Conservation (phyloP, 1,140 invertebrate genomes). For the Aricia agestis region DNA sequence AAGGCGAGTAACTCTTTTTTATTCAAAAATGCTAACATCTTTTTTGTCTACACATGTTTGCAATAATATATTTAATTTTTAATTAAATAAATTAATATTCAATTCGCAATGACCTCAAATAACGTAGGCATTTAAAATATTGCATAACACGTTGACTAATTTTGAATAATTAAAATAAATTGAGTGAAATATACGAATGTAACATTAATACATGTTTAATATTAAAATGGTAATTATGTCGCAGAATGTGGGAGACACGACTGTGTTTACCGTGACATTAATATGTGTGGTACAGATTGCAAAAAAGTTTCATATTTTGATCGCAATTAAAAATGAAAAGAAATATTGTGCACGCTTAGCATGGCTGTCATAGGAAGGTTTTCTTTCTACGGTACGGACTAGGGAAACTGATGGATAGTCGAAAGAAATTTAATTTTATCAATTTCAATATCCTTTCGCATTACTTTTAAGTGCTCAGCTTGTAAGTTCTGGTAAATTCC, state of each 20-base stretch:
- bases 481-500: too few species aligned
- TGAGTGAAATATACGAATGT: constrained; percentile 2
- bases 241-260: neutral
- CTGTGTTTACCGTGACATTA: neutral
- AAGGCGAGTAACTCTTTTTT: too few species aligned
- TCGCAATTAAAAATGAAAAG: neutral
- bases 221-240: constrained; percentile 1
- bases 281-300: neutral
- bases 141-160: neutral
- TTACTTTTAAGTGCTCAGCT: too few species aligned
- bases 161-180: constrained; percentile 2
- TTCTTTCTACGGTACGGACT: too few species aligned
- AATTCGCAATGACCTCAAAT: neutral
- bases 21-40: too few species aligned
- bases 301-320: neutral
- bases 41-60: neutral
- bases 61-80: neutral
- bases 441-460: too few species aligned
- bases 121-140: neutral
- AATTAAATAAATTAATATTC: neutral
- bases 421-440: too few species aligned
- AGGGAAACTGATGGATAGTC: too few species aligned
- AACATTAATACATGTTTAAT: neutral
- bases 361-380: too few species aligned
- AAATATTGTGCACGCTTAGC: too few species aligned